phyloP scores from a whole-genome alignment of 1,140 invertebrate species.

The Macrobrachium nipponense region DNA sequence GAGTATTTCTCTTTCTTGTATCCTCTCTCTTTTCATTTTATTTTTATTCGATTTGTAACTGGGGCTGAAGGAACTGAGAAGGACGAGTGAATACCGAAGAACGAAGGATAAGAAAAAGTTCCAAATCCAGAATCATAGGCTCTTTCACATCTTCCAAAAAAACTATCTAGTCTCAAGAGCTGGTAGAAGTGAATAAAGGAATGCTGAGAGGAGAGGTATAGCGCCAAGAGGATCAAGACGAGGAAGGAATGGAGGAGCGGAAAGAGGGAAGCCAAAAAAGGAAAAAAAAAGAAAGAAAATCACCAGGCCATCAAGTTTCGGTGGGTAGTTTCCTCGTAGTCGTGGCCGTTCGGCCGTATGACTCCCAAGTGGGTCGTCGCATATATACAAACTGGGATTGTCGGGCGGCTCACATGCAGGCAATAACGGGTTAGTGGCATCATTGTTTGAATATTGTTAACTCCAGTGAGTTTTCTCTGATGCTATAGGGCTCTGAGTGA shows the following conservation, averaged over 20 bases:
- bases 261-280: not conserved
- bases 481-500: not conserved
- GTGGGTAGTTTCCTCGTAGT: conserved; percentile 37
- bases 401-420: conserved; percentile 9
- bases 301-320: conserved; percentile 46
- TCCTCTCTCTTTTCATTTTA: too few relatives aligned
- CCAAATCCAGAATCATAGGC: not conserved
- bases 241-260: not conserved
- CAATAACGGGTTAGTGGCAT: conserved; percentile 58
- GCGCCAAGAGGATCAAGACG: not conserved
- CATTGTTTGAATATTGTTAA: conserved; percentile 57
- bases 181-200: too few relatives aligned
- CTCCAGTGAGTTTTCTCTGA: not conserved
- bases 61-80: too few relatives aligned
- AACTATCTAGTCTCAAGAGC: too few relatives aligned
- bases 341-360: conserved; percentile 22
- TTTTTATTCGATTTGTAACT: too few relatives aligned
- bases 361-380: conserved; percentile 44
- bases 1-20: too few relatives aligned
- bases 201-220: not conserved
- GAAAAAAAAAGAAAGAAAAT: conserved; percentile 5
- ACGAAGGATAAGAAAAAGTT: not conserved
- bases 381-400: conserved; percentile 41
- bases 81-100: not conserved
- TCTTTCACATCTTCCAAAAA: not conserved